Evolutionary conservation across 2,797 vertebrate species (phyloP).

Genomic region (Neosilurus hyrtlii): DNA sequence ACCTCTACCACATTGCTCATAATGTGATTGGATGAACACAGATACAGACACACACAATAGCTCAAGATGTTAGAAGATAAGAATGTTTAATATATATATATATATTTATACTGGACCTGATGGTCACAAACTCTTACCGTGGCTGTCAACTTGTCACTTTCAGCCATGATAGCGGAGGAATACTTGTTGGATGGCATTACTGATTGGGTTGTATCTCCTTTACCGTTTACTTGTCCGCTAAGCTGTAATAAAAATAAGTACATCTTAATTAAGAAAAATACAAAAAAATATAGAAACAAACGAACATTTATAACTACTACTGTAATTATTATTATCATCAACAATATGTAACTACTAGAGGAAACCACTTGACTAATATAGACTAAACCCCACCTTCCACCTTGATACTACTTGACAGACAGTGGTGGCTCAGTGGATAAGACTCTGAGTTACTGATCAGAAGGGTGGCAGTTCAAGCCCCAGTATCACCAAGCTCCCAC

Average conservation of each 20-base stretch:
- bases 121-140: slow-evolving; percentile 64
- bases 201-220: slow-evolving; percentile 55
- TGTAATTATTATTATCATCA: neutral
- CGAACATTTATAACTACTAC: neutral
- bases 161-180: slow-evolving; percentile 68
- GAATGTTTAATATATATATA: neutral
- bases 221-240: slow-evolving; percentile 1
- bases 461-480: too few relatives aligned
- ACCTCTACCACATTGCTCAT: neutral
- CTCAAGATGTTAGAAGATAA: neutral
- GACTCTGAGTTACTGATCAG: too few relatives aligned
- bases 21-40: neutral
- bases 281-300: neutral
- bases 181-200: slow-evolving; percentile 74
- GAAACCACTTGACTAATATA: neutral
- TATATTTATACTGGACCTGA: neutral
- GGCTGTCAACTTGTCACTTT: slow-evolving; percentile 71
- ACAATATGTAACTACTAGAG: neutral
- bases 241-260: slow-evolving; percentile 37
- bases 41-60: neutral
- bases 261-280: slow-evolving; percentile 18
- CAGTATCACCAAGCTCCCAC: too few relatives aligned
- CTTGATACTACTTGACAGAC: too few relatives aligned
- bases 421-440: too few relatives aligned
- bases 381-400: too few relatives aligned